phyloP scores from a whole-genome alignment of 2,113 vertebrate genomes.

The Donacobius atricapilla region DNA sequence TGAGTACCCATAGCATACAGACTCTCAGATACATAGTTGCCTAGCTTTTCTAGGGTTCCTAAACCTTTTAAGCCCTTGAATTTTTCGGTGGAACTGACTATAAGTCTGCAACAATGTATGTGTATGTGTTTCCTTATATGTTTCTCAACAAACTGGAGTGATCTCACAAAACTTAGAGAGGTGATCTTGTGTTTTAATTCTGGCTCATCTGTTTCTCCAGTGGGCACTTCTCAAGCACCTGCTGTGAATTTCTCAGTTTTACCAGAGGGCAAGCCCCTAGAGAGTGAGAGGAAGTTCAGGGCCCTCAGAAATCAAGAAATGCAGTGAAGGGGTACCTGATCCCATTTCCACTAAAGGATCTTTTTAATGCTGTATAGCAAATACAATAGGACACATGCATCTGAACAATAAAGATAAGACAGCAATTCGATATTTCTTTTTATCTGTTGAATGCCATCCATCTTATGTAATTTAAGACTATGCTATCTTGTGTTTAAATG shows the following conservation, averaged over 20 bases:
- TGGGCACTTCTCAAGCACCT: background rate
- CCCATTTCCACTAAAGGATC: background rate
- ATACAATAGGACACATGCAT: background rate
- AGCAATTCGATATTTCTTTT: background rate
- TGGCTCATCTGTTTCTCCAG: background rate
- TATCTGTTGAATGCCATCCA: background rate
- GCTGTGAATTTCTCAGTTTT: background rate
- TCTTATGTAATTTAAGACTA: constrained; percentile 17
- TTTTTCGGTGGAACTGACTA: background rate
- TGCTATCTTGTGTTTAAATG: background rate
- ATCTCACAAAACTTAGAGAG: background rate
- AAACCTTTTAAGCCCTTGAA: background rate
- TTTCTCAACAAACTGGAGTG: background rate
- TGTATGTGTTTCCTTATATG: background rate
- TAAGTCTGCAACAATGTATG: background rate
- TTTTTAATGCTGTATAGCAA: background rate
- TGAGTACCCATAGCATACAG: background rate
- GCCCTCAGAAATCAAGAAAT: background rate
- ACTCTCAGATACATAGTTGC: background rate
- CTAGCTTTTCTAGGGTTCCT: background rate
- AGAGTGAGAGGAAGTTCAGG: background rate
- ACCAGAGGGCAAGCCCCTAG: background rate
- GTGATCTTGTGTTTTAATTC: background rate
- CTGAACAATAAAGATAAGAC: constrained; percentile 3
- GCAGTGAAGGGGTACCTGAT: background rate